These are phyloP conservation scores for Bolborhynchus lineola DNA, from an alignment of 2,113 vertebrate genomes.

Conservation along the genomic window DNA sequence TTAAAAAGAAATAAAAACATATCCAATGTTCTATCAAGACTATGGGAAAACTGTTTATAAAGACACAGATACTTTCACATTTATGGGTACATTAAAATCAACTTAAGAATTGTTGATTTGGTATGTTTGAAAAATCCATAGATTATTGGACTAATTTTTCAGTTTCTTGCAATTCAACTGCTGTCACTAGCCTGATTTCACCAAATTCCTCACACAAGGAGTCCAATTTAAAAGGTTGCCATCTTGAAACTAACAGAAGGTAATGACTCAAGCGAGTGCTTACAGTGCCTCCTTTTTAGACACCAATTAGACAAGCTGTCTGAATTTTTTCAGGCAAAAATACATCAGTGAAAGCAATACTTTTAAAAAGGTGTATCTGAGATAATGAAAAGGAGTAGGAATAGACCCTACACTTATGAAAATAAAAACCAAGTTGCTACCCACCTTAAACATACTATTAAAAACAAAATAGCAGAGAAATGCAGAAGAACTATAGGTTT, in stretches of 20 bases:
- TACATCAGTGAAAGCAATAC: neutral
- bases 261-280: neutral
- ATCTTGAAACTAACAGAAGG: neutral
- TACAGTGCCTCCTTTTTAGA: neutral
- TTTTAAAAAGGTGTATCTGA: neutral
- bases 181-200: neutral
- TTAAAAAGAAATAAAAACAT: neutral
- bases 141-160: neutral
- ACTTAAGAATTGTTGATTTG: neutral
- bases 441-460: neutral
- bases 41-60: neutral
- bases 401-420: neutral
- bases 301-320: fast-evolving
- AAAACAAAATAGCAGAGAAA: neutral
- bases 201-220: neutral
- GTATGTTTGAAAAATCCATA: neutral
- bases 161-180: neutral
- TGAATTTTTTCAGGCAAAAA: neutral
- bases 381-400: neutral
- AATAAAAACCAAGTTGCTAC: neutral
- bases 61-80: neutral
- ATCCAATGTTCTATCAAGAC: neutral
- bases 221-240: neutral
- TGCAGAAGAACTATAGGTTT: neutral
- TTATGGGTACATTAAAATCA: neutral